Percentiles rank a stretch among this genome's conserved stretches.
Conservation (phyloP, 2,113 vertebrate species). For the Hydropotes inermis region DNA sequence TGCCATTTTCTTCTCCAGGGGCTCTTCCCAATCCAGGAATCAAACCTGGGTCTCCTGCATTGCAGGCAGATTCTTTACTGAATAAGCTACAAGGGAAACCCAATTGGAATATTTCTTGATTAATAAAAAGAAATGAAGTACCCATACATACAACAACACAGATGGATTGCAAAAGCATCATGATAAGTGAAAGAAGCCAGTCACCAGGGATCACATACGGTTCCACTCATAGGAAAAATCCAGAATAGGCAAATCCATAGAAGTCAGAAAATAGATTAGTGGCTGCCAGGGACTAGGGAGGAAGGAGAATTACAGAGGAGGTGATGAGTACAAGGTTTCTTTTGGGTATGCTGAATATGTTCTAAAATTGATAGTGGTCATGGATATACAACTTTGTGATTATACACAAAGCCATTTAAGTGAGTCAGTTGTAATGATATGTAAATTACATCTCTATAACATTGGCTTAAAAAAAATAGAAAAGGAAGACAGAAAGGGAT, state of each 20-base stretch:
- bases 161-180: neutral
- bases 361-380: neutral
- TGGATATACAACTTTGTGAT: neutral
- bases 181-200: neutral
- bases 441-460: neutral
- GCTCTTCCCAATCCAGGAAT: neutral
- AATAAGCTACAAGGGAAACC: neutral
- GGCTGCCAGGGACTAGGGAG: neutral
- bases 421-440: neutral
- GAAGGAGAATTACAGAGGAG: neutral
- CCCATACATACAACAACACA: neutral
- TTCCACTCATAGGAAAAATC: neutral
- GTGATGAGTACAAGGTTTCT: neutral
- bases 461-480: neutral
- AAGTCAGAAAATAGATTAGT: neutral
- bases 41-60: neutral
- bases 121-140: neutral
- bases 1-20: neutral
- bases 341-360: neutral
- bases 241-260: neutral
- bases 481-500: neutral
- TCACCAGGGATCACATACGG: neutral
- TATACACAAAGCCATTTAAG: neutral
- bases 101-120: neutral
- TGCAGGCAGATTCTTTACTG: neutral